A percentile compares a stretch with the other conserved stretches of the same genome.
Evolutionary conservation across 2,797 vertebrate genomes (phyloP).

Genomic region (Prionace glauca): DNA sequence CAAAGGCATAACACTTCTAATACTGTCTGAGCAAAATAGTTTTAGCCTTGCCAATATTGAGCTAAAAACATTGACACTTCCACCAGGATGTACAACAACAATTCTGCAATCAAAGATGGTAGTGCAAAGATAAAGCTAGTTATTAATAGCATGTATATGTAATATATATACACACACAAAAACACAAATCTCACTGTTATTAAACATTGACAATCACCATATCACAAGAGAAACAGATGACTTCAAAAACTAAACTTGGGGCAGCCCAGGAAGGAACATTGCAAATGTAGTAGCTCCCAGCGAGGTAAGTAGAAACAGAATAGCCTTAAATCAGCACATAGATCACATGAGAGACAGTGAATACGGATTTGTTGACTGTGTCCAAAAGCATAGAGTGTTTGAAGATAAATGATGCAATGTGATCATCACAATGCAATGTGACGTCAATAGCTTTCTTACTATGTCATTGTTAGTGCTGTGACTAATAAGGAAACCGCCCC

Average conservation of each 20-base stretch:
- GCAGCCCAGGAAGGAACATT: background rate
- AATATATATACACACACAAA: background rate
- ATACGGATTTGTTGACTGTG: background rate
- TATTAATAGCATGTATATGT: background rate
- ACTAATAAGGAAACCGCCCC: background rate
- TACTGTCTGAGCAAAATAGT: background rate
- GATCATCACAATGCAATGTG: background rate
- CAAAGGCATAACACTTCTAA: background rate
- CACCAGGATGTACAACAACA: background rate
- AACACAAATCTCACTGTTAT: too few relatives aligned
- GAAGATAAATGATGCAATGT: background rate
- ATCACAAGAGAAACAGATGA: background rate
- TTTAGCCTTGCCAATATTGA: background rate
- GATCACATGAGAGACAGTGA: background rate
- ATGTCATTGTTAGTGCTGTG: background rate
- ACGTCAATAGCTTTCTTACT: background rate
- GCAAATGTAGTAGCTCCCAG: background rate
- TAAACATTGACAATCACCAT: too few relatives aligned
- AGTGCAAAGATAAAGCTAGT: background rate
- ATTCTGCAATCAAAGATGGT: background rate
- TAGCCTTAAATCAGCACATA: background rate
- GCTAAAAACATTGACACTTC: background rate
- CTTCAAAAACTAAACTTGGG: background rate
- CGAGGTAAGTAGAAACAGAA: background rate
- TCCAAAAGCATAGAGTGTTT: background rate